Base-by-base conservation (phyloP, 1,140 invertebrate genomes). In the Drosophila albomicans region DNA sequence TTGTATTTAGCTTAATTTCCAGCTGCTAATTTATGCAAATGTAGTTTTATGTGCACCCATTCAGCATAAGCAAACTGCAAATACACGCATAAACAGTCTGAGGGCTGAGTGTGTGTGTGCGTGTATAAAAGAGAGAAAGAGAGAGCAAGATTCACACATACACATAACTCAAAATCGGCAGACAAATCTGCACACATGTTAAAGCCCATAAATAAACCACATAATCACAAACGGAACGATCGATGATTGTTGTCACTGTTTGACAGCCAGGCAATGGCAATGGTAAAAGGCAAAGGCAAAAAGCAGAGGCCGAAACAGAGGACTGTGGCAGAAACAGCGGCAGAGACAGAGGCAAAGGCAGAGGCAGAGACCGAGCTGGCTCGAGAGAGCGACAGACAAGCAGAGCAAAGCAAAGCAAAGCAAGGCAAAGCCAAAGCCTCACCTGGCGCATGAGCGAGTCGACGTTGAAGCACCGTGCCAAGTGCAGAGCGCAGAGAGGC, bases 151-250 rank as follows among this genome's bases (percentile, higher is more conserved):
- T 57, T 51, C 49, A 41, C 35, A 73, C 30, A 81, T 78, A 69
- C 41, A n/a, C 79, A 91, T 91, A 91, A 91, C 87, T 91, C 88
- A 91, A 89, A 88, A 89, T 89, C 85, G 85, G 82, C 78, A 90
- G 91, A 91, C 91, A 91, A 91, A 91, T 91, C 91, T 91, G 86
- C 86, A 91, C 91, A 91, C 91, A 91, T 91, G 91, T 91, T 91
- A 90, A 91, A 85, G 84, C 81, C 91, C 91, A 91, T 91, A 91
- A 91, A 91, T 91, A 91, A 91, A 91, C 90, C 91, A 90, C 91
- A 91, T 91, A 91, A 91, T 91, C 91, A 87, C 90, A 92, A 92
- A 91, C 91, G 91, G 87, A 92, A 92, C 91, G 91, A 92, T 92
- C 91, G 91, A 92, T 92, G 91, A 92, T 92, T 91, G 90, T 91